Evolutionary conservation across 2,888 invertebrate genomes (phyloP), one percentile per base, ranked within the genome.

Genomic region (Hoplodrina ambigua): DNA sequence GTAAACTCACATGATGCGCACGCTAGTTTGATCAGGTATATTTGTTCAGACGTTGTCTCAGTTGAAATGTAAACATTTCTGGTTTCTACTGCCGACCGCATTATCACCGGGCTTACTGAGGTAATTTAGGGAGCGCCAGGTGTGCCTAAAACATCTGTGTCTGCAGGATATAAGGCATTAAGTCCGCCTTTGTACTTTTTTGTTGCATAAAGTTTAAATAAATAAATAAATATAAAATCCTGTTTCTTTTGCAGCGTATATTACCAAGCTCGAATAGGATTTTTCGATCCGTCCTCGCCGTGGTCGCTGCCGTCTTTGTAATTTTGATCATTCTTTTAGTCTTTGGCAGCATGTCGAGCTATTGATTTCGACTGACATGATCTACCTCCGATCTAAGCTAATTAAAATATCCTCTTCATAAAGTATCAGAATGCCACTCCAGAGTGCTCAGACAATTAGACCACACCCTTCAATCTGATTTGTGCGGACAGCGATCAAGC

Each of bases 11-110:
- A 80, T 56, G 68, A 68, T 75, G 59, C 67, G 67, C 56, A 63
- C 37, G 69, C 44, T 55, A 41, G 62, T 68, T 76, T 55, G 62
- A 75, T 69, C 76, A 80, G 62, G 80, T 80, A 75, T 62, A 76
- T 80, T 76, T 76, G 62, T 60, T 59, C 53, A 80, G 37, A 53
- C 70, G 46, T 77, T 76, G 59, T 76, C 59, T 80, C 81, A 59
- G 52, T 76, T 69, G 25, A 67, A 80, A 62, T 68, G 68, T 60
- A 50, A 76, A 75, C 81, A 75, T 59, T 75, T 80, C 37, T 76
- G 56, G 59, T 69, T 53, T 59, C 7, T 62, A 54, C 44, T 60
- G 52, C 33, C 68, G 76, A 59, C 50, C 53, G 33, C 37, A 60
- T 25, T 63, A 49, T 58, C 7, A n/a, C 30, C 11, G 30, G 73